These are phyloP conservation scores for Lagenorhynchus albirostris DNA, from an alignment of 2,113 vertebrate genomes.

Conservation along the genomic window DNA sequence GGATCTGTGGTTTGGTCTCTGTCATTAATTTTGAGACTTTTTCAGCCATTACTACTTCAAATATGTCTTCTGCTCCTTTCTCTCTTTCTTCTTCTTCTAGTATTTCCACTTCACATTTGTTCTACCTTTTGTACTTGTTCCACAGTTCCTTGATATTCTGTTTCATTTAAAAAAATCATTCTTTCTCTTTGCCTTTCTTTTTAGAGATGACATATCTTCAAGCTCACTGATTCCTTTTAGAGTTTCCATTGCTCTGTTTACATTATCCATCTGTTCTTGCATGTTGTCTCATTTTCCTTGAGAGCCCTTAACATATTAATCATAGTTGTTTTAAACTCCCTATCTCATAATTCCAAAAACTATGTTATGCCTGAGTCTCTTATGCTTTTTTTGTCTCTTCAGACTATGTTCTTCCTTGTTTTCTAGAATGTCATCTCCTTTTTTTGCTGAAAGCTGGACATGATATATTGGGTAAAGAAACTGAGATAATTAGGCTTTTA, in stretches of 20 bases:
- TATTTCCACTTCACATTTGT: too few relatives aligned
- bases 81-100: too few relatives aligned
- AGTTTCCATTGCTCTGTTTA: neutral
- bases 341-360: neutral
- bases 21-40: too few relatives aligned
- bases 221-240: neutral
- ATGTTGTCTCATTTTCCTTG: neutral
- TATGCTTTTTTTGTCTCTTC: neutral
- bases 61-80: too few relatives aligned
- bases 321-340: neutral
- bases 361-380: neutral
- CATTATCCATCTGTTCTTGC: neutral
- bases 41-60: too few relatives aligned
- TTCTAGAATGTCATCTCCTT: neutral
- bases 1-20: neutral
- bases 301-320: neutral
- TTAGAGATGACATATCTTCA: neutral
- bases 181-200: neutral
- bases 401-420: neutral
- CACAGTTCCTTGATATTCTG: neutral
- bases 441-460: neutral
- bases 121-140: too few relatives aligned
- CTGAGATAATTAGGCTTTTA: neutral
- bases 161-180: neutral
- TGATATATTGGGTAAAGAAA: neutral